A percentile compares a stretch with the other conserved stretches of the same genome.
Evolutionary conservation across 1,140 invertebrate genomes (phyloP).

Genomic region (Formica selysi): DNA sequence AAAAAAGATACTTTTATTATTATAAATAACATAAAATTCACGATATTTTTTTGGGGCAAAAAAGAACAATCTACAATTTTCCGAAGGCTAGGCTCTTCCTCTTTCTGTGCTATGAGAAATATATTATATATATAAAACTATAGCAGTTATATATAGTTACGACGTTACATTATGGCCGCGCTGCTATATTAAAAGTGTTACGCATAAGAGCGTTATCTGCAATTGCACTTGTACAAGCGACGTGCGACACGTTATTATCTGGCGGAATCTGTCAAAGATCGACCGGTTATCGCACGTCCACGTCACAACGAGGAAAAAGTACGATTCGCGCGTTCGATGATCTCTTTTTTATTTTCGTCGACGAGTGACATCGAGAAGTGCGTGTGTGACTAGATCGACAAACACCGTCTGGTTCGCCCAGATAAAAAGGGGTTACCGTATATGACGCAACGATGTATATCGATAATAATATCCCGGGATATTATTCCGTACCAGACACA

Average conservation of each 20-base stretch:
- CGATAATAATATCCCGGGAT: not conserved
- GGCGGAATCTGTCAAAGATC: constrained; percentile 40
- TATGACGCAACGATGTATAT: constrained; percentile 22
- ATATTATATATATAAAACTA: not conserved
- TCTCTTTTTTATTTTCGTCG: constrained; percentile 53
- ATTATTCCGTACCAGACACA: too few relatives aligned
- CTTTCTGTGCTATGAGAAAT: not conserved
- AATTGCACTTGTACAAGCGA: constrained; percentile 43
- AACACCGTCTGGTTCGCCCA: constrained; percentile 40
- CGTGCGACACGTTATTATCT: constrained; percentile 1
- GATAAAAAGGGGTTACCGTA: constrained; percentile 29
- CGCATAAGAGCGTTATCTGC: constrained; percentile 16
- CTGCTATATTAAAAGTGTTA: not conserved
- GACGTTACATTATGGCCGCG: not conserved
- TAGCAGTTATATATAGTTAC: too few relatives aligned
- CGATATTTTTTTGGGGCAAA: not conserved
- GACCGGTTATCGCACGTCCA: constrained; percentile 21
- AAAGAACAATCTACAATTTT: not conserved
- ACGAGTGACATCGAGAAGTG: constrained; percentile 14
- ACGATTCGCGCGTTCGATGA: constrained; percentile 37
- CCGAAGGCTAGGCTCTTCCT: not conserved
- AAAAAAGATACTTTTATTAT: not conserved
- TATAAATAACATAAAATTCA: not conserved
- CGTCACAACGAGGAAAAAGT: constrained; percentile 58
- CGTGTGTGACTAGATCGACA: constrained; percentile 35